phyloP scores from a whole-genome alignment of 2,888 invertebrate species.

The Pseudococcus longispinus region DNA sequence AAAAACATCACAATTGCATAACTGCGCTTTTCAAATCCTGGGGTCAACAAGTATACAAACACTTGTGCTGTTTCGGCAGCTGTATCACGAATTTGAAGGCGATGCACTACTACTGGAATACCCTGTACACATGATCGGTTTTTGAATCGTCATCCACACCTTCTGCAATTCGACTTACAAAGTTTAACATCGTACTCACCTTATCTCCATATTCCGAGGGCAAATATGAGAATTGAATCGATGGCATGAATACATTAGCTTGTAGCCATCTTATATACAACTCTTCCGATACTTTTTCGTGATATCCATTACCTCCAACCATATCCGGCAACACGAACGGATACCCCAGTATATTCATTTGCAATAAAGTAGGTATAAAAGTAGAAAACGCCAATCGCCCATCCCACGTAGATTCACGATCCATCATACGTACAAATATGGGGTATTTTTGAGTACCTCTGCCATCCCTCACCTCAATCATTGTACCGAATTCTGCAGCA shows the following conservation, averaged over 20 bases:
- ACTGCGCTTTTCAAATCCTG: too few species aligned
- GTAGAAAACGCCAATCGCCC: slow-evolving; percentile 75
- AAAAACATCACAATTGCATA: too few species aligned
- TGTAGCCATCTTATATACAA: slow-evolving; percentile 81
- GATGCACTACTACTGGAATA: too few species aligned
- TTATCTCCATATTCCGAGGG: slow-evolving; percentile 80
- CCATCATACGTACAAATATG: slow-evolving; percentile 78
- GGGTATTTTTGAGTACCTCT: slow-evolving; percentile 74
- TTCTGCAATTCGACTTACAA: too few species aligned
- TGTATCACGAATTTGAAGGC: too few species aligned
- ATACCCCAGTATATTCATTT: slow-evolving; percentile 72
- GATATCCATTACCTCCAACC: slow-evolving; percentile 75
- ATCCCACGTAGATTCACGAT: slow-evolving; percentile 75
- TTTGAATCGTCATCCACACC: too few species aligned
- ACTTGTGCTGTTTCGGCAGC: too few species aligned
- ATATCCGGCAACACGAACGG: slow-evolving; percentile 81
- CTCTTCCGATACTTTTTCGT: slow-evolving; percentile 69
- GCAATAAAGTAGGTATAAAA: slow-evolving; percentile 75
- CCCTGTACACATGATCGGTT: too few species aligned
- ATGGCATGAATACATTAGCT: slow-evolving; percentile 78
- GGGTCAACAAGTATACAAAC: too few species aligned
- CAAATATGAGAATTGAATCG: slow-evolving; percentile 78
- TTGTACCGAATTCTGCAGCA: slow-evolving; percentile 68
- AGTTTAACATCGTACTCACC: slow-evolving; percentile 59
- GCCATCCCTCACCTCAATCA: slow-evolving; percentile 77